These are phyloP conservation scores for Xiphydria camelus DNA, from an alignment of 2,888 invertebrate genomes.

Conservation along the genomic window DNA sequence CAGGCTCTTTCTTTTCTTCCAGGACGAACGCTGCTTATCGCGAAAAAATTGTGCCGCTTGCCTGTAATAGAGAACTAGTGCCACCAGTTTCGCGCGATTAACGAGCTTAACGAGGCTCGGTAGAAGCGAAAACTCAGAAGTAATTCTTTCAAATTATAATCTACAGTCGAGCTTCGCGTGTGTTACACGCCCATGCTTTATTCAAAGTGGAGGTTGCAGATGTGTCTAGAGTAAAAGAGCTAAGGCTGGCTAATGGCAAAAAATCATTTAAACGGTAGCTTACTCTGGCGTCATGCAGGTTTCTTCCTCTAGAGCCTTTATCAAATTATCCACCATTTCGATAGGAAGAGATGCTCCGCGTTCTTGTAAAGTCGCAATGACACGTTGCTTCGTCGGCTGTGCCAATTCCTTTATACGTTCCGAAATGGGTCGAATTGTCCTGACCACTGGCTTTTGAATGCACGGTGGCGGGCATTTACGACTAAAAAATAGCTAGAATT, in stretches of 20 bases:
- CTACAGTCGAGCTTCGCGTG: no score
- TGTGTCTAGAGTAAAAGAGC: no score
- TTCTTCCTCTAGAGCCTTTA: slow-evolving; percentile 40
- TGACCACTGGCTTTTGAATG: slow-evolving; percentile 20
- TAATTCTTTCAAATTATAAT: no score
- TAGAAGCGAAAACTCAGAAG: no score
- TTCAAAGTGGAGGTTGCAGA: no score
- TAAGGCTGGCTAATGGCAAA: no score
- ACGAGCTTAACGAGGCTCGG: no score
- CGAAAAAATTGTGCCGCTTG: slow-evolving; percentile 39
- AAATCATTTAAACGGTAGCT: slow-evolving; percentile 14
- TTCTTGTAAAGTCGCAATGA: slow-evolving; percentile 38
- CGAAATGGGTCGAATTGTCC: slow-evolving; percentile 31
- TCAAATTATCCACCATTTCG: slow-evolving; percentile 39
- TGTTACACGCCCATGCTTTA: no score
- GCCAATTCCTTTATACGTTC: slow-evolving; percentile 42
- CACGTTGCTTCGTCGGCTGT: slow-evolving; percentile 36
- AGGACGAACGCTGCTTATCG: slow-evolving; percentile 15
- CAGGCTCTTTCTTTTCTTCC: slow-evolving; percentile 6
- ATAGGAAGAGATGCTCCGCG: slow-evolving; percentile 34
- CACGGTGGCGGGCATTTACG: slow-evolving; percentile 35
- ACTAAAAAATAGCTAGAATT: slow-evolving; percentile 19
- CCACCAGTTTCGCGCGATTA: no score
- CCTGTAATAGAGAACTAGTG: slow-evolving; percentile 23
- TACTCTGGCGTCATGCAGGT: slow-evolving; percentile 50